Percentiles rank a stretch among this genome's conserved stretches.
Conservation (phyloP, 2,797 vertebrate genomes). For the Sorex maritimensis region DNA sequence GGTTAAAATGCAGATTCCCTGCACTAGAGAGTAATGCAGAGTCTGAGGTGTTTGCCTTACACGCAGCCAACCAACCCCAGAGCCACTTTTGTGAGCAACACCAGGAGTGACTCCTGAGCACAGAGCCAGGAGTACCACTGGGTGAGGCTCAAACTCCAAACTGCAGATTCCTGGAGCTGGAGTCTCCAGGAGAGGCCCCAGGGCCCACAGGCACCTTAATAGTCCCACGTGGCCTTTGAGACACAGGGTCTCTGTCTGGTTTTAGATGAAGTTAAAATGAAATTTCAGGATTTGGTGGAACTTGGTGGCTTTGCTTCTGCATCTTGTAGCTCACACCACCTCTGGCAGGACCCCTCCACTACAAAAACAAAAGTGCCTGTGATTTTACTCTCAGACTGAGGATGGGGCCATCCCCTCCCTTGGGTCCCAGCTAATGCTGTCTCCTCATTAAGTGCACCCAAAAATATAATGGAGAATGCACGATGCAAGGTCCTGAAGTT, state of each 20-base stretch:
- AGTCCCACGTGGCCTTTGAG: neutral
- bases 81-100: too few relatives aligned
- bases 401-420: too few relatives aligned
- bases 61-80: too few relatives aligned
- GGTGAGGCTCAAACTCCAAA: neutral
- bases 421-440: neutral
- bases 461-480: neutral
- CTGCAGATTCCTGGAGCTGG: neutral
- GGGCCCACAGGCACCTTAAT: neutral
- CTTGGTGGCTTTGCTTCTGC: neutral
- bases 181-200: neutral
- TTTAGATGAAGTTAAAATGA: constrained; percentile 11
- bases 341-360: rapidly evolving
- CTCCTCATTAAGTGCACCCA: neutral
- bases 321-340: rapidly evolving
- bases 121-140: too few relatives aligned
- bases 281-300: neutral
- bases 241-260: neutral
- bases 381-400: neutral
- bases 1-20: too few relatives aligned
- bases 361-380: too few relatives aligned
- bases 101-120: too few relatives aligned
- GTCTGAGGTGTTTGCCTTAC: too few relatives aligned
- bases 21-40: too few relatives aligned
- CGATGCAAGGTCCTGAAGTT: neutral